Evolutionary conservation across 2,888 invertebrate genomes (phyloP), one percentile per base, ranked within the genome.

Genomic region (Azorinus chamasolen): DNA sequence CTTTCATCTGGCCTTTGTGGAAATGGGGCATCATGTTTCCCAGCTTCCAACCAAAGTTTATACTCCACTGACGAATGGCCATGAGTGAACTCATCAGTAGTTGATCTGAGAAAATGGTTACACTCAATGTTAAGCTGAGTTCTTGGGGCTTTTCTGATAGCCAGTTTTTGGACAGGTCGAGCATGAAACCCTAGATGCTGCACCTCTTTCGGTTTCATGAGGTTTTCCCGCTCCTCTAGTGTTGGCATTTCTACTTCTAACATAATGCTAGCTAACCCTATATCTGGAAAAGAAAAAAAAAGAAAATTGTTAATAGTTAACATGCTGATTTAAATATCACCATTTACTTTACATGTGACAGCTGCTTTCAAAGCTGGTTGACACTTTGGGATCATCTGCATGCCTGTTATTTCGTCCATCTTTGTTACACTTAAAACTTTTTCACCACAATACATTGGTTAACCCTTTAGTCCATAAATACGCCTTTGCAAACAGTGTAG

Each of bases 21-120:
- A 61, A 83, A 85, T 3, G 92, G 90, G 0, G 90, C 83, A 1
- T 82, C 76, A 74, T 90, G 87, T 83, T 92, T 92, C 0, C 92
- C 92, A n/a, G 92, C 92, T 64, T 93, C 92, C 57, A 90, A 63
- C 92, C 92, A 93, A 32, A 93, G 79, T 78, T 87, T 86, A 62
- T 90, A 90, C 59, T 89, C 87, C n/a, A 89, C 63, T 6, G 83
- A 81, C 16, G 88, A 84, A 41, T 88, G 84, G 12, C 88, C 88
- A 71, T 87, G 84, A 1, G 86, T 83, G 68, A 86, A 85, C 22
- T 82, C 84, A 5, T 88, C 76, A 14, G 83, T 80, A 1, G 76
- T 73, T n/a, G 87, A 86, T 18, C 92, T 83, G 39, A 92, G 80
- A 55, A 89, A 88, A 76, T 92, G 92, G 39, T 84, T 86, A 68